A percentile compares a stretch with the other conserved stretches of the same genome.
These are phyloP conservation scores for Laticauda laticaudata DNA, from an alignment of 2,113 vertebrate species.

Conservation along the genomic window DNA sequence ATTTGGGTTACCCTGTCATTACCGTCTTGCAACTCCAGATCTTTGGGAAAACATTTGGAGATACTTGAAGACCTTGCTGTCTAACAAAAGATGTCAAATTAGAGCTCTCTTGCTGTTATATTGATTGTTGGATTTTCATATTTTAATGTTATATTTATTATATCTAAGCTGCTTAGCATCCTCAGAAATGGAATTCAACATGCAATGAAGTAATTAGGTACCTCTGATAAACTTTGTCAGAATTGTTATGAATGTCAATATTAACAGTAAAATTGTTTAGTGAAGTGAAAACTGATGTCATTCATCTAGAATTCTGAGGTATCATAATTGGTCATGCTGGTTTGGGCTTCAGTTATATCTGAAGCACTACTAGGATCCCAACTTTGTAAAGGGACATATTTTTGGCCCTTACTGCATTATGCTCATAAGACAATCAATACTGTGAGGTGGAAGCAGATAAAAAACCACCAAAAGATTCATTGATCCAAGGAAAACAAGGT, in stretches of 20 bases:
- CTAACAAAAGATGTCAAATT: neutral
- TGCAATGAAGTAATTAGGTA: neutral
- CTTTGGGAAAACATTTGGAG: neutral
- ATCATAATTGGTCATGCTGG: neutral
- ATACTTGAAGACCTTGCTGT: neutral
- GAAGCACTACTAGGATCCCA: neutral
- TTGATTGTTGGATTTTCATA: neutral
- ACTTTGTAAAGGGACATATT: neutral
- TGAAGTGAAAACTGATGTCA: neutral
- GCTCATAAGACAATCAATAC: too few relatives aligned
- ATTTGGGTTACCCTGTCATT: neutral
- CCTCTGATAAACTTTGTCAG: neutral
- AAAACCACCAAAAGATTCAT: too few relatives aligned
- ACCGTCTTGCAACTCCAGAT: neutral
- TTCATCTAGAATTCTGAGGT: neutral
- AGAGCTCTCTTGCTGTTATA: too few relatives aligned
- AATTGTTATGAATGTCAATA: neutral
- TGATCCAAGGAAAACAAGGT: too few relatives aligned
- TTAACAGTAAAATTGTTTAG: neutral
- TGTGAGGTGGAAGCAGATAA: too few relatives aligned
- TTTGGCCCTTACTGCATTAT: neutral
- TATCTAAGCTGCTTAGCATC: neutral
- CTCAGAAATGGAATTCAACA: neutral
- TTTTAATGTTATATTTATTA: neutral
- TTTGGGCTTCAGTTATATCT: neutral